Evolutionary conservation across 1,140 invertebrate genomes (phyloP), one percentile per base, ranked within the genome.

Genomic region (Drosophila repleta): DNA sequence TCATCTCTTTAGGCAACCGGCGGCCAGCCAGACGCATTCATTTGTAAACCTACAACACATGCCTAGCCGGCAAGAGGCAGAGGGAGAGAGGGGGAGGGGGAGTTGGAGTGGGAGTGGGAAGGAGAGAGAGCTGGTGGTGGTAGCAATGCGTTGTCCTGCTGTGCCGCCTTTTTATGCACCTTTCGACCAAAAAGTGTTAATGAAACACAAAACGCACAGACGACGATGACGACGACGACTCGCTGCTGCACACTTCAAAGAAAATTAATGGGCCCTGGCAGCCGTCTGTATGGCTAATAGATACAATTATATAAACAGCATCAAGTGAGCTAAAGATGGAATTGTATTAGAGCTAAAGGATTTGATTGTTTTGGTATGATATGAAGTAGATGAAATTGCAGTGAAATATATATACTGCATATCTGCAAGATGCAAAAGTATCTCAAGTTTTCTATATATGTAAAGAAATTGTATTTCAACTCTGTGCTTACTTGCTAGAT

Each of bases 161-260:
- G 48, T 21, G 49, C 69, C 53, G 46, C 61, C 55, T 57, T 79
- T 82, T 88, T 88, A 88, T 79, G 82, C 82, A 87, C 78, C 83
- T 88, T 82, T 85, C 68, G 61, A 39, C 82, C 75, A 78, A 57
- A 35, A 87, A 69, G 82, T 87, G 82, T 87, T 87, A 87, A 87
- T 87, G 83, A 88, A 88, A 88, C 79, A 80, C 72, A 64, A 15
- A 57, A 62, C 29, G n/a, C 43, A 41, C 26, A 53, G 32, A 35
- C 32, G 32, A 35, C 32, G 32, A 35, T 13, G 39, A 41, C 39
- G 39, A 17, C 49, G 39, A 41, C 3, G 1, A 1, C 26, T 32
- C 24, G 15, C 26, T 17, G 29, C 18, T 52, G 32, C 49, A 57
- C 60, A 65, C 52, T 58, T 58, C 69, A 66, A 65, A 66, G 62